These are phyloP conservation scores for Chelmon rostratus DNA, from an alignment of 2,797 vertebrate genomes.

Conservation along the genomic window DNA sequence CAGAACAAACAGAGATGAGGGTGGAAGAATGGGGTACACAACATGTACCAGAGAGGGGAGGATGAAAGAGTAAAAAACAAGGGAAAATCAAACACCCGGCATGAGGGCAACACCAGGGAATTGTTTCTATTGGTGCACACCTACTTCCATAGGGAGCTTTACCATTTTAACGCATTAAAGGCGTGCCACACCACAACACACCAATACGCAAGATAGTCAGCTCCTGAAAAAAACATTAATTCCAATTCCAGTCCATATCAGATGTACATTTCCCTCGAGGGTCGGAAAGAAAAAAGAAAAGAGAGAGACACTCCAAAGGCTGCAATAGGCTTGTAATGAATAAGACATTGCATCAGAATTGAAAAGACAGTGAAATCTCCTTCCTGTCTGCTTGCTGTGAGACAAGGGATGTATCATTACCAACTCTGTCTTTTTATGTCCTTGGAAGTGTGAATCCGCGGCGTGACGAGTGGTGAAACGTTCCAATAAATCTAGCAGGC, in stretches of 20 bases:
- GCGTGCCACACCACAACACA: neutral
- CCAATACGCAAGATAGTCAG: constrained; percentile 17
- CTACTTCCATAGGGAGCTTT: constrained; percentile 58
- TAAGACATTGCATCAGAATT: constrained; percentile 75
- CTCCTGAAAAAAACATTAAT: constrained; percentile 18
- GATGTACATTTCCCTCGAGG: constrained; percentile 57
- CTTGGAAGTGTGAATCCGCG: constrained; percentile 63
- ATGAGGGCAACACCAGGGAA: constrained; percentile 46
- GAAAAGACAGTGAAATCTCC: constrained; percentile 64
- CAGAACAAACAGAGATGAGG: constrained; percentile 79
- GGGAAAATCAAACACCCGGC: constrained; percentile 62
- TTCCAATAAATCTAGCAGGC: constrained; percentile 42
- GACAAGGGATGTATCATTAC: constrained; percentile 58
- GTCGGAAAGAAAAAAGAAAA: constrained; percentile 12
- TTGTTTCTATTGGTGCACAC: constrained; percentile 40
- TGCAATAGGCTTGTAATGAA: constrained; percentile 68
- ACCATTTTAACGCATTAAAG: constrained; percentile 59
- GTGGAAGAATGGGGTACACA: constrained; percentile 63
- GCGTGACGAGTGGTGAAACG: constrained; percentile 38
- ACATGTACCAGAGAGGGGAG: constrained; percentile 50
- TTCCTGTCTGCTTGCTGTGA: constrained; percentile 50
- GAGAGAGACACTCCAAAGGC: constrained; percentile 42
- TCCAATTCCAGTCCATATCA: constrained; percentile 50
- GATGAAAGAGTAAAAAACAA: constrained; percentile 64
- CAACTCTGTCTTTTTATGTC: constrained; percentile 58